Evolutionary conservation across 2,113 vertebrate species (phyloP), one percentile per base, ranked within the genome.

Genomic region (Megaceryle maxima): DNA sequence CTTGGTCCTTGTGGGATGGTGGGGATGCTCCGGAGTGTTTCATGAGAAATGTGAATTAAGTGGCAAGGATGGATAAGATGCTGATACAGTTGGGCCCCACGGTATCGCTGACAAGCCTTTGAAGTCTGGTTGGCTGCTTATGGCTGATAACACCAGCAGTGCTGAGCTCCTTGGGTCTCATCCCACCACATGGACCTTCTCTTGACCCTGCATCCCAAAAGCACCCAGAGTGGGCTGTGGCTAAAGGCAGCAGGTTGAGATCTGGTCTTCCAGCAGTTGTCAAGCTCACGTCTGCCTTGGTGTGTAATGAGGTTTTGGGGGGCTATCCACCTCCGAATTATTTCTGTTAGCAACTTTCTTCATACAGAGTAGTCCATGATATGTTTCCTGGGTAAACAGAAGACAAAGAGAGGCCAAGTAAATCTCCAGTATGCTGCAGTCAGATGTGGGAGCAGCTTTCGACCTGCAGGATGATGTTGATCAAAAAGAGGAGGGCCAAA

Each of bases 211-310:
- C 2, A 1, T 57, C 67, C 62, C 57, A 33, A 7, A 26, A 35
- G 16, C 17, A 3, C 15, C 6, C 0, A 0, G 8, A 0, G 1
- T 4, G 14, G 55, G 39, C 59, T 44, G 67, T 20, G 64, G 44
- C 51, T 72, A 6, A 31, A 17, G 25, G 46, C 2, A 1, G 16
- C 28, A 73, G 21, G 55, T 10, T 77, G 41, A 88, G 63, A 24
- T 44, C 19, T 69, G 29, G 3, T 77, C 55, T 59, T 87, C 13
- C 1, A 50, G 66, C 22, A 31, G 15, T 14, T 43, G 25, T 67
- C 31, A 41, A 31, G 50, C 59, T 72, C 15, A 1, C 1, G 6
- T 53, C 25, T 78, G 41, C 53, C 46, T 53, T 10, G 0, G 17
- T 15, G 18, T 37, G 21, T 70, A 50, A 59, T 25, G 20, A 4